Conservation (phyloP, 2,888 invertebrate species). For the Hermaeophaga mercurialis region DNA sequence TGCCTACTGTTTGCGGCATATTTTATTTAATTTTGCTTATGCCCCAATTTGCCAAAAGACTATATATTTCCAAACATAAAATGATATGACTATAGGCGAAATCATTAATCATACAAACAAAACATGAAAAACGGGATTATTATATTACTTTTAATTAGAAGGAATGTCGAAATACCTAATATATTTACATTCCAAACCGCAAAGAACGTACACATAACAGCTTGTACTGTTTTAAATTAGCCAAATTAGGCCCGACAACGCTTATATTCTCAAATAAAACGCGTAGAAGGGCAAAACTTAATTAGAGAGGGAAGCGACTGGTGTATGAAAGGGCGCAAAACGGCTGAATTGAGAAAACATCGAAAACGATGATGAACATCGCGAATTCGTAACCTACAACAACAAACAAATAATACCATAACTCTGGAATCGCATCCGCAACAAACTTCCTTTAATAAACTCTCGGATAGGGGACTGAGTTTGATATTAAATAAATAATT, state of each 20-base stretch:
- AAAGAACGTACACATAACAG: conserved; percentile 5
- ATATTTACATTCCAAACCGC: conserved; percentile 8
- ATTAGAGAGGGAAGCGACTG: conserved; percentile 11
- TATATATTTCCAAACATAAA: too few relatives aligned
- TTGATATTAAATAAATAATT: conserved; percentile 7
- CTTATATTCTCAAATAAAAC: conserved; percentile 12
- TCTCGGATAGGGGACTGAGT: background rate
- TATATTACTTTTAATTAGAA: background rate
- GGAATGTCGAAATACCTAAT: conserved; percentile 5
- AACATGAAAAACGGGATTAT: too few relatives aligned
- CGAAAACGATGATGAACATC: conserved; percentile 17
- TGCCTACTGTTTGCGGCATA: too few relatives aligned
- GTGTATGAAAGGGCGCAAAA: conserved; percentile 3
- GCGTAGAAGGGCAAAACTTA: conserved; percentile 19
- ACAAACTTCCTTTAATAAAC: background rate
- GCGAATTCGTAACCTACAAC: conserved; percentile 1
- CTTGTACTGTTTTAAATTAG: conserved; percentile 15
- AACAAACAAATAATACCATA: conserved; percentile 8
- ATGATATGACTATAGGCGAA: too few relatives aligned
- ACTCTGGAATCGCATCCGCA: conserved; percentile 1
- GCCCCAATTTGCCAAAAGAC: too few relatives aligned
- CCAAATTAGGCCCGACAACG: conserved; percentile 8
- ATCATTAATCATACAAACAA: too few relatives aligned
- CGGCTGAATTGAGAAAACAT: conserved; percentile 22
- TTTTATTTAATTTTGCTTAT: too few relatives aligned